phyloP scores from a whole-genome alignment of 2,888 invertebrate species.

The Barypeithes pellucidus region DNA sequence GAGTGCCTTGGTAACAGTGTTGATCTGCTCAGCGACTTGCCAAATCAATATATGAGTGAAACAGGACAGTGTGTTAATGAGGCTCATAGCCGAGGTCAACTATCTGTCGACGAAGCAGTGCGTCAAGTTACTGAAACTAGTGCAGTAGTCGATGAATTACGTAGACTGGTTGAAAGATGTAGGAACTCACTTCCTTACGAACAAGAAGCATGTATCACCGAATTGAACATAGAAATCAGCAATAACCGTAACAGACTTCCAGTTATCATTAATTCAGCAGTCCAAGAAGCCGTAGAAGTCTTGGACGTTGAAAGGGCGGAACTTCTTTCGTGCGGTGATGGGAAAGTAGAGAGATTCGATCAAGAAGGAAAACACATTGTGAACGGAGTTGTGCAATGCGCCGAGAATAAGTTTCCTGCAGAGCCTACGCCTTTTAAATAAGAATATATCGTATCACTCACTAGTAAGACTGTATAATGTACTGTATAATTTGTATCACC shows the following conservation, averaged over 20 bases:
- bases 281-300: neutral
- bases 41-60: neutral
- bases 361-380: slow-evolving; percentile 7
- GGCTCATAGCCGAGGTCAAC: neutral
- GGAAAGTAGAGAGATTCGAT: neutral
- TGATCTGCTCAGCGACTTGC: neutral
- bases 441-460: neutral
- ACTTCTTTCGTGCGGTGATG: neutral
- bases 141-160: neutral
- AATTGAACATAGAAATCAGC: neutral
- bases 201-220: neutral
- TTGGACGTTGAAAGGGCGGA: neutral
- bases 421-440: neutral
- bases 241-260: neutral
- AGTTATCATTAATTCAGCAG: neutral
- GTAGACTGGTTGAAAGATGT: neutral
- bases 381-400: neutral
- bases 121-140: neutral
- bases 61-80: neutral
- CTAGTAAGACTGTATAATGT: too few relatives aligned
- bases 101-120: neutral
- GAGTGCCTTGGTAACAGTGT: slow-evolving; percentile 4
- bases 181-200: neutral
- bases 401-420: neutral
- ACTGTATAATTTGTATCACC: too few relatives aligned